Percentiles rank a stretch among this genome's conserved stretches.
Evolutionary conservation across 1,140 invertebrate species (phyloP).

Genomic region (Hyphantria cunea): DNA sequence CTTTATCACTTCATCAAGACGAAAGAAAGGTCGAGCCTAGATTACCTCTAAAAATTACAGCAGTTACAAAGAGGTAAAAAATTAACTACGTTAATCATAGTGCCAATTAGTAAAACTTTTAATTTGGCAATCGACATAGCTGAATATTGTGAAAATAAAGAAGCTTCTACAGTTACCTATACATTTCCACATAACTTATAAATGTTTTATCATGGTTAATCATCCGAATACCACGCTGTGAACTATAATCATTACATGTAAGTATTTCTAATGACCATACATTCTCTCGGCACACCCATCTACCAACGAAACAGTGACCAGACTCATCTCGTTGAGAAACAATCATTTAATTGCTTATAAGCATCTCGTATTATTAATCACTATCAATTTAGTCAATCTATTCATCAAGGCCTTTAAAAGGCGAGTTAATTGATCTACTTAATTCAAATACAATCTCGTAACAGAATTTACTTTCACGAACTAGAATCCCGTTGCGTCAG

Average conservation of each 20-base stretch:
- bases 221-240: background rate
- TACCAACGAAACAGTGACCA: constrained; percentile 1
- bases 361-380: constrained; percentile 13
- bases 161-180: no score
- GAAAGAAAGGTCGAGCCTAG: no score
- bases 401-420: constrained; percentile 14
- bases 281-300: constrained; percentile 9
- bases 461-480: constrained; percentile 37
- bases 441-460: constrained; percentile 7
- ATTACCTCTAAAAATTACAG: no score
- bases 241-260: background rate
- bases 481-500: constrained; percentile 34
- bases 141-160: no score
- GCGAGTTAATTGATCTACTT: constrained; percentile 9
- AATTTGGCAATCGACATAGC: no score
- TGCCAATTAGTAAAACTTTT: no score
- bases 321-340: constrained; percentile 7
- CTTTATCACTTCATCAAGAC: no score
- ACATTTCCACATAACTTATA: background rate
- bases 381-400: constrained; percentile 15
- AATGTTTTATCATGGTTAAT: background rate
- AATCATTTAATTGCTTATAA: constrained; percentile 16
- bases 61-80: no score
- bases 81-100: no score
- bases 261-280: background rate